phyloP scores from a whole-genome alignment of 2,888 invertebrate species.

The Sinodicranocentrus sp. region DNA sequence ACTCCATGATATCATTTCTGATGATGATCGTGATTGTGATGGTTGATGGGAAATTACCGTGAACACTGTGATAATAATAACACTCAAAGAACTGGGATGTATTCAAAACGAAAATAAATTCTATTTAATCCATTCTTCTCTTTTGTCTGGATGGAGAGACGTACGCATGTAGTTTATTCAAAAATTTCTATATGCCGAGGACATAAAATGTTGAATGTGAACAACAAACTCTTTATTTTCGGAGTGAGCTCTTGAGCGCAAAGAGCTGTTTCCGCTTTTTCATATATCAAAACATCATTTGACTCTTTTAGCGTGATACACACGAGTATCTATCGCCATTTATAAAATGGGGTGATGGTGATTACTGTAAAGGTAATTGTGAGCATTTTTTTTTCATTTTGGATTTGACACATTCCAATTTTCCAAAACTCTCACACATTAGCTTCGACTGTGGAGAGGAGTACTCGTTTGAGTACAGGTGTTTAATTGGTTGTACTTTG shows the following conservation, averaged over 20 bases:
- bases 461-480: slow-evolving; percentile 5
- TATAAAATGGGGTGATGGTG: background rate
- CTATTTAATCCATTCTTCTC: slow-evolving; percentile 22
- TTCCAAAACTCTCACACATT: background rate
- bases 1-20: slow-evolving; percentile 27
- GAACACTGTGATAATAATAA: slow-evolving; percentile 32
- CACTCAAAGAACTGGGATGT: slow-evolving; percentile 15
- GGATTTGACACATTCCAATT: slow-evolving; percentile 6
- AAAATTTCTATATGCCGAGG: slow-evolving; percentile 5
- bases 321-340: background rate
- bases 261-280: slow-evolving; percentile 27
- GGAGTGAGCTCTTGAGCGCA: background rate
- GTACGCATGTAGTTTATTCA: background rate
- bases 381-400: background rate
- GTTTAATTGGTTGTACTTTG: slow-evolving; percentile 21
- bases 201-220: background rate
- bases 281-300: slow-evolving; percentile 32
- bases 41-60: slow-evolving; percentile 26
- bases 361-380: background rate
- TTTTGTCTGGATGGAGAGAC: slow-evolving; percentile 2
- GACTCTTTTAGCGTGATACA: slow-evolving; percentile 21
- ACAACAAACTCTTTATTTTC: background rate
- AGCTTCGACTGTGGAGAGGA: background rate
- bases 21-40: slow-evolving; percentile 16
- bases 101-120: slow-evolving; percentile 15